Conservation (phyloP, 2,113 vertebrate genomes). For the Sakesphorus luctuosus region DNA sequence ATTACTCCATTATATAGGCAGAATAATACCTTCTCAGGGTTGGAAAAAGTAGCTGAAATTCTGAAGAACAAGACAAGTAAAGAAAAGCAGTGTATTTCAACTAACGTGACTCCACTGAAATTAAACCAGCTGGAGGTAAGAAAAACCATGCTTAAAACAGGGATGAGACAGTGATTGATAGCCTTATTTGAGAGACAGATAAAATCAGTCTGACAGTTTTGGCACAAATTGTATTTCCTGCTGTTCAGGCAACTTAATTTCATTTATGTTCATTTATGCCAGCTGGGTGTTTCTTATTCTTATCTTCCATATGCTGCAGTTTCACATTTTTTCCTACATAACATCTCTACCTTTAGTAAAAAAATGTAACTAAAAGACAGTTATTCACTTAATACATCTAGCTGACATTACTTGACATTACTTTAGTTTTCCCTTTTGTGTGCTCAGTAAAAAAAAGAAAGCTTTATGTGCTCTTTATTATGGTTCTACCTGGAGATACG, state of each 20-base stretch:
- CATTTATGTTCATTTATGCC: slow-evolving; percentile 62
- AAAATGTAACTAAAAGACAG: slow-evolving; percentile 37
- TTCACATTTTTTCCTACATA: background rate
- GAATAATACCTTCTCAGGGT: background rate
- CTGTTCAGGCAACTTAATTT: slow-evolving; percentile 65
- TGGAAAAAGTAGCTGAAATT: background rate
- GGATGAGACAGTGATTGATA: slow-evolving; percentile 65
- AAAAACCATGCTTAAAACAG: background rate
- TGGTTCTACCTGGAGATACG: background rate
- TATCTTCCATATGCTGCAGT: background rate
- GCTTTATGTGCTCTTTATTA: slow-evolving; percentile 24
- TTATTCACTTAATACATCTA: slow-evolving; percentile 9
- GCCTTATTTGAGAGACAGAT: slow-evolving; percentile 64
- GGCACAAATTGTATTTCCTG: slow-evolving; percentile 66
- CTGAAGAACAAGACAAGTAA: background rate
- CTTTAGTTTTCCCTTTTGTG: slow-evolving; percentile 25
- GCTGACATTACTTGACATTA: background rate
- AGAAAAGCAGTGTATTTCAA: background rate
- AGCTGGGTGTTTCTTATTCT: slow-evolving; percentile 8
- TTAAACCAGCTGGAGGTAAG: slow-evolving; percentile 31
- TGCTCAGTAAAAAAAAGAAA: background rate
- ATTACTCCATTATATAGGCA: background rate
- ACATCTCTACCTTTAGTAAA: background rate
- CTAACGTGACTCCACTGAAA: slow-evolving; percentile 1
- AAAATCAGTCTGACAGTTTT: slow-evolving; percentile 56